Evolutionary conservation across 2,888 invertebrate species (phyloP).

Genomic region (Latrodectus hesperus): DNA sequence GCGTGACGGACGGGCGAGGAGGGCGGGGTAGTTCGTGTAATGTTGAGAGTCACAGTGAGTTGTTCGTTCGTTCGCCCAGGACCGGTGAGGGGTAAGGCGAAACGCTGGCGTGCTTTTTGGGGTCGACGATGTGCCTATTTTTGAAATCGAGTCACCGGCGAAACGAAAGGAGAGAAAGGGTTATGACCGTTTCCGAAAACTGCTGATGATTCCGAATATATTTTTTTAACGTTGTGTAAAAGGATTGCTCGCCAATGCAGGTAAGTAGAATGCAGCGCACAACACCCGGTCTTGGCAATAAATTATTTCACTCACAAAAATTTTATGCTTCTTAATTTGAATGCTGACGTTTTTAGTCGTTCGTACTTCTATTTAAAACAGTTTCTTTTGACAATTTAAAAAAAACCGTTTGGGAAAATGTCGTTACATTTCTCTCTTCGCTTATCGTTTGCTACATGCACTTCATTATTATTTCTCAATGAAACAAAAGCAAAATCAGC

Average conservation of each 20-base stretch:
- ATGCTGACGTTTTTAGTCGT: too few species aligned
- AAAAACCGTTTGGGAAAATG: too few species aligned
- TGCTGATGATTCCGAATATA: neutral
- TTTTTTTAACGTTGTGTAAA: neutral
- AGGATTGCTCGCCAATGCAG: neutral
- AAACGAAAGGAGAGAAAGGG: neutral
- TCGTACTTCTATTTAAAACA: too few species aligned
- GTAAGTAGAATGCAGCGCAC: neutral
- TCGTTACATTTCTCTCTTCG: too few species aligned
- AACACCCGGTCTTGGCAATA: too few species aligned
- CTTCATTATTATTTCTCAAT: too few species aligned
- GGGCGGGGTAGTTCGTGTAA: neutral
- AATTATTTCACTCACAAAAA: too few species aligned
- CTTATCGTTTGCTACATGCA: too few species aligned
- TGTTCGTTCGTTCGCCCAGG: neutral
- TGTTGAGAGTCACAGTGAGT: neutral
- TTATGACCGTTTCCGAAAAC: neutral
- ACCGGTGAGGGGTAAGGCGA: neutral
- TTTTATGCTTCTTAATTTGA: too few species aligned
- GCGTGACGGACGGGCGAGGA: constrained; percentile 19
- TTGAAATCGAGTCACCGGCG: neutral
- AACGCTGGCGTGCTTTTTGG: neutral
- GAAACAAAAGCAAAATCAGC: too few species aligned
- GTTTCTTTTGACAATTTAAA: too few species aligned
- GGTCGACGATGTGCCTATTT: constrained; percentile 1